These are phyloP conservation scores for Romanogobio albipinnatus DNA, from an alignment of 2,113 vertebrate species.

Conservation along the genomic window DNA sequence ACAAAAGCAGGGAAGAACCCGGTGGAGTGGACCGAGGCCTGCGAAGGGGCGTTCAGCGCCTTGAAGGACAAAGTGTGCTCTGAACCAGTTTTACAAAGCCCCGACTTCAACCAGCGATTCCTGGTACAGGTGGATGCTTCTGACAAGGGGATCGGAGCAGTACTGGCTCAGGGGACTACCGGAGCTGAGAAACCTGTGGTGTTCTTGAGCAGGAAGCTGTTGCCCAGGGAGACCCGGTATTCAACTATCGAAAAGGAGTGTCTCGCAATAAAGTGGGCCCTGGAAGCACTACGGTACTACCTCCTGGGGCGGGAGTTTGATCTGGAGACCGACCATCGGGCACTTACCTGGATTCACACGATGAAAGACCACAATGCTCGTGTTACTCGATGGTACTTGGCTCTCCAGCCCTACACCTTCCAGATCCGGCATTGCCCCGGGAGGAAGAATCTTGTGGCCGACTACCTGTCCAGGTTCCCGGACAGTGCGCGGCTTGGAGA, in stretches of 20 bases:
- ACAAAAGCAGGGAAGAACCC: not conserved
- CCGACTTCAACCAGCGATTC: no score
- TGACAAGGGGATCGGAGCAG: not conserved
- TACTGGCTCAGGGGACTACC: not conserved
- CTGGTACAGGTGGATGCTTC: not conserved
- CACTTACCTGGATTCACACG: no score
- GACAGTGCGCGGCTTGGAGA: not conserved
- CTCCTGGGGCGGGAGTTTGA: no score
- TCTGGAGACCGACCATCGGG: no score
- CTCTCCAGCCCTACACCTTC: not conserved
- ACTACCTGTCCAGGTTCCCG: not conserved
- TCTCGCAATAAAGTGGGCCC: conserved; percentile 12
- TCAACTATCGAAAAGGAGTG: not conserved
- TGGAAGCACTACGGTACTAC: not conserved
- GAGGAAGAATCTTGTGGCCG: not conserved
- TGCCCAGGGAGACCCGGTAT: not conserved
- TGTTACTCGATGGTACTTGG: no score
- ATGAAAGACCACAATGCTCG: no score
- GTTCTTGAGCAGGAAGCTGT: not conserved
- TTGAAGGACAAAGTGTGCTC: not conserved
- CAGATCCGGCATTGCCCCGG: not conserved
- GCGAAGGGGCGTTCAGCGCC: not conserved
- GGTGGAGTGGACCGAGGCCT: not conserved
- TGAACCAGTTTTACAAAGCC: not conserved
- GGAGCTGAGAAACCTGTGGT: not conserved